Conservation (phyloP, 2,797 vertebrate species). For the Pseudopleuronectes americanus region DNA sequence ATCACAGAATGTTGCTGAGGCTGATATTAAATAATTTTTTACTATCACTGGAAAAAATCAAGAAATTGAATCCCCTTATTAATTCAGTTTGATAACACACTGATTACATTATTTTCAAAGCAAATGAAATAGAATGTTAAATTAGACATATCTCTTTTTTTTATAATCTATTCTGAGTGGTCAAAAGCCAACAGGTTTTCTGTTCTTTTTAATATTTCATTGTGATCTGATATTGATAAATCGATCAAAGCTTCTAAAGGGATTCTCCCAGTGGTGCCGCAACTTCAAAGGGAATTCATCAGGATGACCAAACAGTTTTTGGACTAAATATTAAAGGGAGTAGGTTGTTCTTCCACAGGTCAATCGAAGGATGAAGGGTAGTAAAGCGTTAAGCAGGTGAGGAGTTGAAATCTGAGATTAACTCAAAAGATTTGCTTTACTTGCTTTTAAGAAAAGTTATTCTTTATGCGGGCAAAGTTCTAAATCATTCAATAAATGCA, state of each 20-base stretch:
- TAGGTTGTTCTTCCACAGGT: no score
- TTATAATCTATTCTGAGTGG: not conserved
- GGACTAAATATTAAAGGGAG: no score
- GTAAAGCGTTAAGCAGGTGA: not conserved
- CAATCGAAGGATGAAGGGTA: no score
- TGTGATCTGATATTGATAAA: not conserved
- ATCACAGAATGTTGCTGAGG: constrained; percentile 14
- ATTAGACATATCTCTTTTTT: no score
- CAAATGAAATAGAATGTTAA: no score
- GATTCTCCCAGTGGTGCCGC: no score
- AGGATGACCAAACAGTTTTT: not conserved
- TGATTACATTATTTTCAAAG: no score
- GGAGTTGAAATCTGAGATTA: no score
- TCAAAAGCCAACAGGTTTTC: not conserved
- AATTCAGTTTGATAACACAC: no score
- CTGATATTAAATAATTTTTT: constrained; percentile 1
- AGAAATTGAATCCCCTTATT: no score
- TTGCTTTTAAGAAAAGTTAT: not conserved
- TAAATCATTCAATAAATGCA: not conserved
- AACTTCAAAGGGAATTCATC: not conserved
- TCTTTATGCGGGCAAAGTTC: not conserved
- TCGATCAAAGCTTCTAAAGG: no score
- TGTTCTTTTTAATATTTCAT: not conserved
- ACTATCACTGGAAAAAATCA: no score
- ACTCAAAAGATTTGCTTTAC: not conserved